phyloP scores from a whole-genome alignment of 2,888 invertebrate genomes.

The Lasioglossum leucozonium region DNA sequence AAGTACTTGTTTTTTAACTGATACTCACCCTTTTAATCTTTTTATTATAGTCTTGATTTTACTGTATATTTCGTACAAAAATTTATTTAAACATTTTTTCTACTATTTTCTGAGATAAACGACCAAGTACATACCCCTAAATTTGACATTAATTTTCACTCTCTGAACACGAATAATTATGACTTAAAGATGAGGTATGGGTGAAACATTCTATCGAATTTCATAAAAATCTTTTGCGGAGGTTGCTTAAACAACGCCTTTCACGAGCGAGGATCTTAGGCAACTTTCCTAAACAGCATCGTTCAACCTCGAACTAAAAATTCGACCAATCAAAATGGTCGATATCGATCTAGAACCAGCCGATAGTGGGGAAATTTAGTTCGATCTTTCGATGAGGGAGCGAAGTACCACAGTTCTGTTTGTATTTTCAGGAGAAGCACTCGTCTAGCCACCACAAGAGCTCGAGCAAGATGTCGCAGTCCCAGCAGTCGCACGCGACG shows the following conservation, averaged over 20 bases:
- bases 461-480: conserved; percentile 78
- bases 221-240: neutral
- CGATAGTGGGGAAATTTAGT: neutral
- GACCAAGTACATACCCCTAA: no score
- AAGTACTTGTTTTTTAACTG: no score
- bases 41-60: no score
- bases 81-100: no score
- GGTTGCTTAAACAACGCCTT: neutral
- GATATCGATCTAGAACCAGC: neutral
- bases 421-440: conserved; percentile 81
- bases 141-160: no score
- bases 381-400: neutral
- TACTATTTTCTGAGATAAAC: no score
- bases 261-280: neutral
- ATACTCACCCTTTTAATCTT: no score
- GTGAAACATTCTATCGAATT: neutral
- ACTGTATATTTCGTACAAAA: no score
- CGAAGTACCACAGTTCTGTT: conserved; percentile 54
- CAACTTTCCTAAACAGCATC: neutral
- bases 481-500: conserved; percentile 76
- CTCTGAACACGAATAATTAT: neutral
- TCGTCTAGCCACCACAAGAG: conserved; percentile 81
- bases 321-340: neutral
- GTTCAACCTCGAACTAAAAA: neutral
- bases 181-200: neutral